phyloP scores from a whole-genome alignment of 2,888 invertebrate species.

The Acleris holmiana region DNA sequence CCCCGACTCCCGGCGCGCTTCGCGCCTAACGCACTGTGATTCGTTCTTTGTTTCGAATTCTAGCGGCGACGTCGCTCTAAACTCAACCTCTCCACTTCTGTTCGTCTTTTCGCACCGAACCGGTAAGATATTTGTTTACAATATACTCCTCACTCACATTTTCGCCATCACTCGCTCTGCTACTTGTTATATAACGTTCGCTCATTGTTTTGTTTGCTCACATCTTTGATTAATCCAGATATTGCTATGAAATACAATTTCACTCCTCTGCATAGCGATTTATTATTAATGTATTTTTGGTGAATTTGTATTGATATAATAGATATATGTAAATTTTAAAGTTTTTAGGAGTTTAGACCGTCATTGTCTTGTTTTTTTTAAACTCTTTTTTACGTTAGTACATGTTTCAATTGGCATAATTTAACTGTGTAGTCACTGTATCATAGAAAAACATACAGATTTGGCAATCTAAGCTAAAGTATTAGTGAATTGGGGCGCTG shows the following conservation, averaged over 20 bases:
- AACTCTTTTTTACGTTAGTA: neutral
- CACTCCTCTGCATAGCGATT: conserved; percentile 46
- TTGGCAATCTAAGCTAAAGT: neutral
- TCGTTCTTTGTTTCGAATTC: conserved; percentile 47
- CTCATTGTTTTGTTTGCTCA: conserved; percentile 46
- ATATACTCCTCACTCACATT: conserved; percentile 48
- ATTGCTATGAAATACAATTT: conserved; percentile 2
- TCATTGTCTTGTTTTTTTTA: neutral
- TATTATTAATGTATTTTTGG: neutral
- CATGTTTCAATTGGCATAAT: neutral
- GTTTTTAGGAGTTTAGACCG: neutral
- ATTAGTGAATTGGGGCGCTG: neutral
- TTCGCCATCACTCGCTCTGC: conserved; percentile 49
- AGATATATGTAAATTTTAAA: neutral
- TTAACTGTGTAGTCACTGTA: no score
- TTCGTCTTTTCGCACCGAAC: conserved; percentile 55
- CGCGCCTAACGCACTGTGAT: conserved; percentile 37
- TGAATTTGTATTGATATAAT: neutral
- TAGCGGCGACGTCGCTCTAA: conserved; percentile 46
- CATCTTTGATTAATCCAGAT: conserved; percentile 40
- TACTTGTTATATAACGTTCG: conserved; percentile 62
- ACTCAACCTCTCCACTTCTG: conserved; percentile 51
- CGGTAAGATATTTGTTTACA: conserved; percentile 69
- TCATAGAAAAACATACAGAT: neutral
- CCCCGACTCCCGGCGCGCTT: conserved; percentile 42